Conservation (phyloP, 2,113 vertebrate species). For the Pseudorhombus dupliciocellatus region DNA sequence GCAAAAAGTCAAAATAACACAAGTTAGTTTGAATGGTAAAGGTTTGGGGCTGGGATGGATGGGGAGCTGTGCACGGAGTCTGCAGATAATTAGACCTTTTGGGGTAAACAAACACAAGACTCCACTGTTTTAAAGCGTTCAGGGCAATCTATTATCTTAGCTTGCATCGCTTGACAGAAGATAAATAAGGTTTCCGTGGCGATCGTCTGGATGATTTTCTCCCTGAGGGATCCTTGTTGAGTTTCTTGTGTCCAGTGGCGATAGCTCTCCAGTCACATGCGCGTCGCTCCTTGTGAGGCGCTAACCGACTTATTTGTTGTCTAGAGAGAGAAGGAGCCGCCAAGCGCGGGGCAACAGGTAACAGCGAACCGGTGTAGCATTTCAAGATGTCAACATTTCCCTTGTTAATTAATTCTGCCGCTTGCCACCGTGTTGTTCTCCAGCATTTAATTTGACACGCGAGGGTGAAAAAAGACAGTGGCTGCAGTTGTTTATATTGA, state of each 20-base stretch:
- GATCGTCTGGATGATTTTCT: slow-evolving; percentile 36
- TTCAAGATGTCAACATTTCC: slow-evolving; percentile 27
- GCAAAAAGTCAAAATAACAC: slow-evolving; percentile 29
- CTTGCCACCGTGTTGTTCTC: slow-evolving; percentile 5
- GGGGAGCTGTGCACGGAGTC: slow-evolving; percentile 12
- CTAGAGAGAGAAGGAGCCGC: background rate
- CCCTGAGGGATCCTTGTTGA: slow-evolving; percentile 10
- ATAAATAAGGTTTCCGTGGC: slow-evolving; percentile 61
- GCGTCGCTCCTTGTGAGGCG: slow-evolving; percentile 10
- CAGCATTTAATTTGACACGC: slow-evolving; percentile 20
- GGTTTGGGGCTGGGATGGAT: background rate
- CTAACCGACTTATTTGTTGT: background rate
- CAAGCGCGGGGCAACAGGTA: background rate
- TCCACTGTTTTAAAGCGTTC: slow-evolving; percentile 40
- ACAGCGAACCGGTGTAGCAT: slow-evolving; percentile 1
- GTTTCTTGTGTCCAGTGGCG: slow-evolving; percentile 21
- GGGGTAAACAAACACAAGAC: slow-evolving; percentile 59
- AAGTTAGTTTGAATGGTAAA: slow-evolving; percentile 40
- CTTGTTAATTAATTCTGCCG: slow-evolving; percentile 30
- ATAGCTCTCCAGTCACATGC: slow-evolving; percentile 20
- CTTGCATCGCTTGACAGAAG: slow-evolving; percentile 44
- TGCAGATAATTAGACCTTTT: slow-evolving; percentile 64
- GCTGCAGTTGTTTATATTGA: slow-evolving; percentile 13
- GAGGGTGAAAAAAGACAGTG: background rate
- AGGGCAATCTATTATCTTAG: slow-evolving; percentile 39